Evolutionary conservation across 1,140 invertebrate genomes (phyloP).

Genomic region (Agrypnia vestita): DNA sequence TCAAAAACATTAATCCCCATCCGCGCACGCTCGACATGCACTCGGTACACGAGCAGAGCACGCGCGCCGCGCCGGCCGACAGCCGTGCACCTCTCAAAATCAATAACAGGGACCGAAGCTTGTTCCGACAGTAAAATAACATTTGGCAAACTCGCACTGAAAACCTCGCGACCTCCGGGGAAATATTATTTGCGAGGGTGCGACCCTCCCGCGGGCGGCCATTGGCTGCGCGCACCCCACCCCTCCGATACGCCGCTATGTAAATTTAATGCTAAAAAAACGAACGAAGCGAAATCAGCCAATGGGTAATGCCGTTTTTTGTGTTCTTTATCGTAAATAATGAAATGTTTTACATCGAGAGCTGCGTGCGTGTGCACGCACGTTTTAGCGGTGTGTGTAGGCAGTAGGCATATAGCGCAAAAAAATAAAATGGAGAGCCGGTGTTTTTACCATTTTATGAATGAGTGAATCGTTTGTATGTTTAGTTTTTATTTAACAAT

Average conservation of each 20-base stretch:
- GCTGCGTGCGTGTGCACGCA: slow-evolving; percentile 30
- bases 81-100: slow-evolving; percentile 22
- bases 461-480: not conserved
- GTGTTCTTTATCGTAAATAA: slow-evolving; percentile 22
- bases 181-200: slow-evolving; percentile 47
- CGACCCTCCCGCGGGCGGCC: slow-evolving; percentile 10
- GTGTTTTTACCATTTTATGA: not conserved
- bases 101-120: slow-evolving; percentile 34
- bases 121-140: slow-evolving; percentile 44
- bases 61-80: not conserved
- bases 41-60: too few relatives aligned
- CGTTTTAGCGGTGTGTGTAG: slow-evolving; percentile 33
- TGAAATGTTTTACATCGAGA: not conserved
- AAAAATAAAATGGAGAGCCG: slow-evolving; percentile 2
- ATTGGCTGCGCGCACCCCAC: slow-evolving; percentile 25
- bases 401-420: slow-evolving; percentile 5
- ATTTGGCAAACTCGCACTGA: slow-evolving; percentile 44
- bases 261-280: slow-evolving; percentile 57
- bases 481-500: too few relatives aligned
- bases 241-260: slow-evolving; percentile 25
- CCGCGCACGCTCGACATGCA: too few relatives aligned
- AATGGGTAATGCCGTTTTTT: slow-evolving; percentile 48
- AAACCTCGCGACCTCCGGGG: slow-evolving; percentile 40
- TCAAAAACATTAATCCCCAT: too few relatives aligned
- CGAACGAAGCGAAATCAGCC: slow-evolving; percentile 46